Conservation (phyloP, 2,113 vertebrate genomes). For the Muntiacus muntjak region DNA sequence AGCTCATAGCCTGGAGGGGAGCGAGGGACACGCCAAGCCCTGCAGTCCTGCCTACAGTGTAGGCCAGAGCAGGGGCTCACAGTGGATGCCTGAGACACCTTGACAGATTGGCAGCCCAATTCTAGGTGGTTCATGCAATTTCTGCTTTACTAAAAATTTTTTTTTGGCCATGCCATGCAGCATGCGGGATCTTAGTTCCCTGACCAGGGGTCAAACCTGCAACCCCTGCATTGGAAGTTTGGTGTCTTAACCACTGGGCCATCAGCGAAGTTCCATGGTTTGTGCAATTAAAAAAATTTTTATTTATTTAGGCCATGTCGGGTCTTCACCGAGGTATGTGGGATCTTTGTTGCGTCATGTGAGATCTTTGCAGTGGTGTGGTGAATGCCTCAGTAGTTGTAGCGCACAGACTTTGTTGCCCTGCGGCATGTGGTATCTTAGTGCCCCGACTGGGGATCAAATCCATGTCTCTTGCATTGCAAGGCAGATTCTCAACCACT, state of each 20-base stretch:
- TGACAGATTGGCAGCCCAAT: neutral
- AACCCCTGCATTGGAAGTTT: neutral
- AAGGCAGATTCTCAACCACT: neutral
- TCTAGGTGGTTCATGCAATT: neutral
- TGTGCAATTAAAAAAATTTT: neutral
- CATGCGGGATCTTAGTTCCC: neutral
- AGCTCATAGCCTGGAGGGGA: neutral
- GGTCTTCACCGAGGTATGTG: neutral
- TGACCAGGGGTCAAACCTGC: neutral
- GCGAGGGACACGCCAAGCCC: neutral
- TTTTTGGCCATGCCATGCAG: neutral
- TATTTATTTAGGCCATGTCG: neutral
- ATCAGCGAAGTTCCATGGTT: neutral
- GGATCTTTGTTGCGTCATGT: neutral
- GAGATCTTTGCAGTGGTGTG: neutral
- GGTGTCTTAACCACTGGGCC: neutral
- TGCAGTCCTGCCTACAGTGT: fast-evolving
- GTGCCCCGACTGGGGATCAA: neutral
- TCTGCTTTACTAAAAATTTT: neutral
- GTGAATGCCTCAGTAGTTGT: fast-evolving
- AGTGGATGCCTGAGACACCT: neutral
- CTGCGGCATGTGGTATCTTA: neutral
- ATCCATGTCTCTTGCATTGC: neutral
- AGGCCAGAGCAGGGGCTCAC: neutral
- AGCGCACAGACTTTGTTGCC: neutral